phyloP scores from a whole-genome alignment of 2,113 vertebrate genomes.

The Casuarius casuarius region DNA sequence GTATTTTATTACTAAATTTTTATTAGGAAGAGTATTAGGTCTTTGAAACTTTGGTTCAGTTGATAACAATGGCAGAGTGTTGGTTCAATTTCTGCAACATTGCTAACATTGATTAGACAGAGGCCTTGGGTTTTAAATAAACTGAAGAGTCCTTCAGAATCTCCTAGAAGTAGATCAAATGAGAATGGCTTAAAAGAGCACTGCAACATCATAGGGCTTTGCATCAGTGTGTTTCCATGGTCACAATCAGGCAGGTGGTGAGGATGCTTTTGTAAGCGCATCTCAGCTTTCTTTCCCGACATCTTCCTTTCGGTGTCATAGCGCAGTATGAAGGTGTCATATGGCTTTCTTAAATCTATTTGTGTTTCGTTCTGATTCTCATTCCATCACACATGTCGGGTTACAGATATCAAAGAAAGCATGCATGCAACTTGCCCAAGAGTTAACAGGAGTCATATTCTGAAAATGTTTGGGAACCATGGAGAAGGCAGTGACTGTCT shows the following conservation, averaged over 20 bases:
- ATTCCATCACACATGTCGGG: neutral
- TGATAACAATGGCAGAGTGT: neutral
- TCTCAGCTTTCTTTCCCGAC: conserved; percentile 9
- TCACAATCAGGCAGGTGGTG: neutral
- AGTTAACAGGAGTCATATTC: neutral
- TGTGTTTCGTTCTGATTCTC: conserved; percentile 43
- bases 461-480: neutral
- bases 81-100: neutral
- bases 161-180: neutral
- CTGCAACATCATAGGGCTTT: conserved; percentile 19
- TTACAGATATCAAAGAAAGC: neutral
- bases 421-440: neutral
- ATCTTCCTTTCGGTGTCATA: neutral
- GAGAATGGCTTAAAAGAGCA: conserved; percentile 38
- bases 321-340: neutral
- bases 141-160: conserved; percentile 11
- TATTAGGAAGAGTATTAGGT: neutral
- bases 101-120: neutral
- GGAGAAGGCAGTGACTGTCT: neutral
- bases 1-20: neutral
- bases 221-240: conserved; percentile 26
- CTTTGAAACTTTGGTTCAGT: conserved; percentile 2
- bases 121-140: neutral
- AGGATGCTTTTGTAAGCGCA: neutral
- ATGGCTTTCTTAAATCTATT: conserved; percentile 27